Conservation (phyloP, 64 coral and sea anemone genomes). For the Cladopsammia gracilis region DNA sequence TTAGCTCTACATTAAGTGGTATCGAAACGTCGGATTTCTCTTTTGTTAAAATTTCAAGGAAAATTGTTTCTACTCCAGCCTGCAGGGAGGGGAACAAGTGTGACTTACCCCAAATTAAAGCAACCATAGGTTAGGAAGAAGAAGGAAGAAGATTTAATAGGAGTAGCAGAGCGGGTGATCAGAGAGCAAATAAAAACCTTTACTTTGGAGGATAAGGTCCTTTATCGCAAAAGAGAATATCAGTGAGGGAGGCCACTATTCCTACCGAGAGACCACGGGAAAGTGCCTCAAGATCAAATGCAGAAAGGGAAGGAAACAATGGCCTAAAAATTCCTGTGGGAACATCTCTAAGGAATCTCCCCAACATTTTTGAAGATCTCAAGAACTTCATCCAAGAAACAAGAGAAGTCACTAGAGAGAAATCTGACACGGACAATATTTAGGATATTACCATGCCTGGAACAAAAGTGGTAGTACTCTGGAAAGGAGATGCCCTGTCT, state of each 20-base stretch:
- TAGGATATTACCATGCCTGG: neutral
- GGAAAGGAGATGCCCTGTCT: neutral
- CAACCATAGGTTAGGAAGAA: too few relatives aligned
- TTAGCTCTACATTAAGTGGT: too few relatives aligned
- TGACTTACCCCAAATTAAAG: too few relatives aligned
- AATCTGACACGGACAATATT: neutral
- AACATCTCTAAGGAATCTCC: neutral
- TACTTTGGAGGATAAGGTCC: neutral
- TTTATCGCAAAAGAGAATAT: neutral
- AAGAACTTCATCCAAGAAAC: neutral
- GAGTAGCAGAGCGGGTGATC: neutral
- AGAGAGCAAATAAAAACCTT: neutral
- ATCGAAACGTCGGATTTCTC: too few relatives aligned
- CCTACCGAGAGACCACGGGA: neutral
- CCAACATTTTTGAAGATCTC: neutral
- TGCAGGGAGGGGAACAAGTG: too few relatives aligned
- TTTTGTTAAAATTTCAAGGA: too few relatives aligned
- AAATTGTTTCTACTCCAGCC: too few relatives aligned
- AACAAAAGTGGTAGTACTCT: neutral
- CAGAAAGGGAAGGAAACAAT: neutral
- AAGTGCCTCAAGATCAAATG: neutral
- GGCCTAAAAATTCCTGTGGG: neutral
- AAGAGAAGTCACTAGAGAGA: neutral
- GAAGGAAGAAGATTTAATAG: conserved; percentile 6
- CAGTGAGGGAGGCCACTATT: neutral